These are phyloP conservation scores for Calyptomena viridis DNA, from an alignment of 2,113 vertebrate genomes.

Conservation along the genomic window DNA sequence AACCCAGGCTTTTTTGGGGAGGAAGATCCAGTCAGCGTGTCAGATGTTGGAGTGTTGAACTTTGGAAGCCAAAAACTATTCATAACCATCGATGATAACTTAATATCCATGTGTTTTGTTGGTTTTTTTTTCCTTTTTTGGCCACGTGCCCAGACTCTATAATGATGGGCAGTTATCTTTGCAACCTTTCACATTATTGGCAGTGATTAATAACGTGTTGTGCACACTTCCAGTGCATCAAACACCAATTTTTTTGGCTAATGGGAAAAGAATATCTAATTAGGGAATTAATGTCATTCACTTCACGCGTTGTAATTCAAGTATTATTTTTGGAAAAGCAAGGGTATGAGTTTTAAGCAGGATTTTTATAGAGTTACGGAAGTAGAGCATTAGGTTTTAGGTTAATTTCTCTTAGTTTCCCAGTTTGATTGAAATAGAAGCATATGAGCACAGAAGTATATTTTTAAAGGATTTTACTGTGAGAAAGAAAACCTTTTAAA, in stretches of 20 bases:
- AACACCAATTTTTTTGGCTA: conserved; percentile 55
- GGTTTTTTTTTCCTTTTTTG: not conserved
- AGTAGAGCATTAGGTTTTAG: not conserved
- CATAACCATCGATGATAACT: conserved; percentile 49
- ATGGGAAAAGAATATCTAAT: conserved; percentile 55
- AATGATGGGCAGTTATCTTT: conserved; percentile 51
- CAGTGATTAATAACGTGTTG: conserved; percentile 49
- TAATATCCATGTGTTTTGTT: conserved; percentile 1
- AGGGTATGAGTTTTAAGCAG: not conserved
- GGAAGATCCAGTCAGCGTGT: not conserved
- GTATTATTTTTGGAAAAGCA: not conserved
- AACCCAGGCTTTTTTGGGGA: not conserved
- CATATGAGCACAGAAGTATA: not conserved
- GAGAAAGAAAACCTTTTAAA: not conserved
- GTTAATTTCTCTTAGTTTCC: not conserved
- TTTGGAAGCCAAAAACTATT: conserved; percentile 16
- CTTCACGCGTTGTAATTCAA: not conserved
- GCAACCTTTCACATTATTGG: conserved; percentile 60
- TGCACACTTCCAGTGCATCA: conserved; percentile 49
- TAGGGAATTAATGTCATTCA: not conserved
- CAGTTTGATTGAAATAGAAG: not conserved
- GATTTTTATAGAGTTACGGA: not conserved
- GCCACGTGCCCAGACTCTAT: conserved; percentile 38
- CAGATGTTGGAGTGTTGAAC: conserved; percentile 12
- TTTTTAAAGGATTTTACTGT: not conserved